These are phyloP conservation scores for Eilema sororculum DNA, from an alignment of 2,888 invertebrate genomes.

Conservation along the genomic window DNA sequence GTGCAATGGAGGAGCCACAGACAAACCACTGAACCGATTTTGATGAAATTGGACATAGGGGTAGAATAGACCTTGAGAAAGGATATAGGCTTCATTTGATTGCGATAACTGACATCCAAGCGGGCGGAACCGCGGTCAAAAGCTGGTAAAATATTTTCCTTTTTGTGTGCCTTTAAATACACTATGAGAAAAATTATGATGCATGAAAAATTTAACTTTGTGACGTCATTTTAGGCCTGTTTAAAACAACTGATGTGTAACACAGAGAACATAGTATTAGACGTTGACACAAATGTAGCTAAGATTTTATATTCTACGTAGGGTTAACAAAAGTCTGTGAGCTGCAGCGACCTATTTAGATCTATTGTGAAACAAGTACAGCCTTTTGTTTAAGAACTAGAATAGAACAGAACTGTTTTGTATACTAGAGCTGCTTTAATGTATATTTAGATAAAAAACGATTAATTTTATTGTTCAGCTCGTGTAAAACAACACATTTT, in stretches of 20 bases:
- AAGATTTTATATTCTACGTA: constrained; percentile 16
- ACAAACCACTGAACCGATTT: too few relatives aligned
- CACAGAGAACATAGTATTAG: background rate
- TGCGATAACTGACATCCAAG: too few relatives aligned
- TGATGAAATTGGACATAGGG: too few relatives aligned
- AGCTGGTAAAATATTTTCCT: too few relatives aligned
- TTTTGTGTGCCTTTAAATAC: too few relatives aligned
- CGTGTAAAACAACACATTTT: background rate
- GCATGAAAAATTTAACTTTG: too few relatives aligned
- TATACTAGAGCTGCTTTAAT: background rate
- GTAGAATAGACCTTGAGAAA: too few relatives aligned
- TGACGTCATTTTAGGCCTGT: background rate
- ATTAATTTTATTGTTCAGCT: background rate
- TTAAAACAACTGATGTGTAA: background rate
- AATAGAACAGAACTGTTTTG: constrained; percentile 21
- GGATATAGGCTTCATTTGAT: too few relatives aligned
- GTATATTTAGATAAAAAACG: background rate
- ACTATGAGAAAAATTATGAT: too few relatives aligned
- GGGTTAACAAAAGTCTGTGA: constrained; percentile 24
- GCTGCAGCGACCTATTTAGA: constrained; percentile 30
- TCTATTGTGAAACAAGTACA: constrained; percentile 29
- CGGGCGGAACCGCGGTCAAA: too few relatives aligned
- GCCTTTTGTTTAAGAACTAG: constrained; percentile 29
- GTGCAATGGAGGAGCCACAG: too few relatives aligned
- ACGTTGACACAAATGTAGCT: constrained; percentile 8